phyloP scores from a whole-genome alignment of 2,113 vertebrate genomes.

The Oncorhynchus nerka region DNA sequence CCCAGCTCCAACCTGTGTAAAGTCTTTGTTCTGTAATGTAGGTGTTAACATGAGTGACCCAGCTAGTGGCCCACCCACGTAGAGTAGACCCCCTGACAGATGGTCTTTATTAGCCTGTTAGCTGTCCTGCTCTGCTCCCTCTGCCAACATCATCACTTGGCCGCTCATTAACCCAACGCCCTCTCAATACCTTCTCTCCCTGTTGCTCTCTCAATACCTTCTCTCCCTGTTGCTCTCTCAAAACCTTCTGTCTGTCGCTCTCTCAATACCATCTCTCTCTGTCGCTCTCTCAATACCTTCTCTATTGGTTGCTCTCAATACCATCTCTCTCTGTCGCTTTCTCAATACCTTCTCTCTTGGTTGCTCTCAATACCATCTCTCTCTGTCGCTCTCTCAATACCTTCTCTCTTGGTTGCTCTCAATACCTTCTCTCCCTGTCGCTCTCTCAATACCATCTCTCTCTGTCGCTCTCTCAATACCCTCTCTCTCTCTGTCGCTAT shows the following conservation, averaged over 20 bases:
- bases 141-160: slow-evolving; percentile 50
- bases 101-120: slow-evolving; percentile 58
- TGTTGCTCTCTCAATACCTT: too few species aligned
- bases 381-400: too few species aligned
- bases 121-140: not conserved
- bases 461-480: too few species aligned
- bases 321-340: not conserved
- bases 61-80: slow-evolving; percentile 63
- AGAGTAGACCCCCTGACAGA: slow-evolving; percentile 51
- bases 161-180: slow-evolving; percentile 31
- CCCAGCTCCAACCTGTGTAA: slow-evolving; percentile 34
- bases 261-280: too few species aligned
- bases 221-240: too few species aligned
- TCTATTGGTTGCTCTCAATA: too few species aligned
- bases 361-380: not conserved
- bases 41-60: slow-evolving; percentile 37
- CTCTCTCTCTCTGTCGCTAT: not conserved
- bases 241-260: not conserved
- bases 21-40: slow-evolving; percentile 44
- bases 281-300: too few species aligned
- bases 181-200: not conserved
- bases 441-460: not conserved
- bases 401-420: not conserved
- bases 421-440: not conserved
- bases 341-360: not conserved